Base-by-base conservation (phyloP, 2,797 vertebrate species). In the Psittacula echo region DNA sequence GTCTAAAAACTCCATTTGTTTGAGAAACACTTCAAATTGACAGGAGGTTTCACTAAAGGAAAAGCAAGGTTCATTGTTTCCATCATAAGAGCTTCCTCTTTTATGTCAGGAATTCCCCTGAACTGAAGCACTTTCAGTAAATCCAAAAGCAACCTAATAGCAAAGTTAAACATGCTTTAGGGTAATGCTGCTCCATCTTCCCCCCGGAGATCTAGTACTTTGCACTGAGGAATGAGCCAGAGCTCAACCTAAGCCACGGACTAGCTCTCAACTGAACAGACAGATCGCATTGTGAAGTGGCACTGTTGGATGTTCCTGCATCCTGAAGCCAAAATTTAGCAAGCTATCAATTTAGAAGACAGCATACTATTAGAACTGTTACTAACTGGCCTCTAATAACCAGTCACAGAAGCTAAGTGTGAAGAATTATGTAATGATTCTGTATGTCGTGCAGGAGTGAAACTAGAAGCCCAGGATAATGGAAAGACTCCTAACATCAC, bases 181-280 rank as follows among this genome's bases (percentile, higher is more conserved):
- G 42, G 24, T n/a, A 85, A 82, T 11, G 30, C 6, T 60, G 67
- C 47, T 58, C n/a, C n/a, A 92, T 65, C 81, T 93, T 93, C 67
- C 60, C 58, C 58, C 39, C 71, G n/a, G 64, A 94, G 64, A 76
- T 73, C 75, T 85, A 87, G 64, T 61, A 68, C 74, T 76, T 67
- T 66, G 56, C 72, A 90, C n/a, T 72, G 58, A 70, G 54, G 72
- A 88, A 42, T 50, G 37, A 92, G 75, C 51, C 71, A 93, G 75
- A 93, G 85, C 87, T 77, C 72, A 90, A 60, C 47, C 71, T 87
- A 95, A 79, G 73, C 72, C 84, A 90, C 76, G 27, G 71, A 54
- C 89, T 0, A 92, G 51, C 61, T 91, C 93, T 74, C 78, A 84
- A 85, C 85, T 41, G 70, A 47, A 71, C 26, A 75, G 45, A 85